These are phyloP conservation scores for Athene cunicularia DNA, from an alignment of 2,113 vertebrate genomes.

Conservation along the genomic window DNA sequence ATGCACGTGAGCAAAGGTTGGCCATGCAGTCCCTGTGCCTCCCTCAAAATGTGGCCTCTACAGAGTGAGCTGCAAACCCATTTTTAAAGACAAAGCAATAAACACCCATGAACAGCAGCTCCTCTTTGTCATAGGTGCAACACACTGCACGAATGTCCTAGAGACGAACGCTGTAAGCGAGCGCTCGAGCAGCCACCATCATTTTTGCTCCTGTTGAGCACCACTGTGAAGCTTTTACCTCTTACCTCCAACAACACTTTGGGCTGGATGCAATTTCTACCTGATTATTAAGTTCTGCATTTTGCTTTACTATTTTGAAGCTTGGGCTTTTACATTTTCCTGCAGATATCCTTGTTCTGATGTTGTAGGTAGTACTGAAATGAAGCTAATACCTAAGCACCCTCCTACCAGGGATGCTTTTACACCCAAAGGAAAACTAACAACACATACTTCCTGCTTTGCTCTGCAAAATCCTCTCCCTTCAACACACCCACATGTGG, in stretches of 20 bases:
- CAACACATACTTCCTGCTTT: neutral
- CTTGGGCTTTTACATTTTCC: neutral
- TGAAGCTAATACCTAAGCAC: neutral
- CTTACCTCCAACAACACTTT: neutral
- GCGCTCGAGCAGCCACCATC: neutral
- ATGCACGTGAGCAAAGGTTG: neutral
- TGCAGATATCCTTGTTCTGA: neutral
- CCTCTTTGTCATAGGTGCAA: neutral
- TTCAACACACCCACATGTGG: neutral
- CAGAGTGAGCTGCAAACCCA: rapidly evolving
- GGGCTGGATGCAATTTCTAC: neutral
- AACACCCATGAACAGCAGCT: neutral
- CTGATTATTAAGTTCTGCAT: neutral
- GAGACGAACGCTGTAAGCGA: neutral
- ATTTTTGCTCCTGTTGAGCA: neutral
- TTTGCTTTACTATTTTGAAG: neutral
- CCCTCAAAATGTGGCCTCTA: rapidly evolving
- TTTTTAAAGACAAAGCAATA: neutral
- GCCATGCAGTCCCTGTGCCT: neutral
- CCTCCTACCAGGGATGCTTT: neutral
- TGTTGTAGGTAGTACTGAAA: neutral
- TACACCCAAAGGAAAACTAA: neutral
- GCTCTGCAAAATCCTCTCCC: neutral
- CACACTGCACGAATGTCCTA: neutral
- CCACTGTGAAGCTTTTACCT: neutral